Base-by-base conservation (phyloP, 2,797 vertebrate genomes). In the Adrianichthys oophorus region DNA sequence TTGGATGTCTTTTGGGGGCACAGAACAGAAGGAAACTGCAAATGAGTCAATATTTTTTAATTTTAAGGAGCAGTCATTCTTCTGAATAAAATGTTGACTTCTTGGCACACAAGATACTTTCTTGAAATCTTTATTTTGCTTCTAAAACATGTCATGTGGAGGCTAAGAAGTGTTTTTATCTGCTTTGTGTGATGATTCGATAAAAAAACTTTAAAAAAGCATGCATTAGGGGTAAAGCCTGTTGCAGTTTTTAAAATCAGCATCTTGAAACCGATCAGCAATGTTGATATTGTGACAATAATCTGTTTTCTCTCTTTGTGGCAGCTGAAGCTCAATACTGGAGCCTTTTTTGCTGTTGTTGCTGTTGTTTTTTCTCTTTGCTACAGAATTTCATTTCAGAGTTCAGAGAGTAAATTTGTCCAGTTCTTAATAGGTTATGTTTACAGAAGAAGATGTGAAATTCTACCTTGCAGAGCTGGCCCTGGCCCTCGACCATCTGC, bases 401-500 rank as follows among this genome's bases (percentile, higher is more conserved):
- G 91, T 92, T 92, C 92, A 93, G 94, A 94, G 92, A 92, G 93
- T 95, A 96, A 96, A 95, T 95, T 92, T 94, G 93, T 96, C 92
- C 92, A 94, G 95, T 97, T 96, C 94, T 94, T 95, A 95, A 91
- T 94, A 98, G 97, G 96, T 99, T 94, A 96, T 98, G 94, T 99
- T 99, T 96, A 98, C 97, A 95, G 97, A 99, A 94, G 97, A 98
- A 95, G 97, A 98, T 95, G 96, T 99, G 93, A 99, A 99, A 94
- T 99, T 99, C 94, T 98, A 98, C 95, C 95, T 99, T 91, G 96
- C 96, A 94, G 96, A 99, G 91, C 93, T 99, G 92, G 95, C 95
- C 87, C 94, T 98, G 90, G 96, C 97, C 90, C 94, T 98, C 85
- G 95, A 99, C 93, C 96, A 99, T 87, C 95, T 99, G 80, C 96